Evolutionary conservation across 2,797 vertebrate species (phyloP), one percentile per base, ranked within the genome.

Genomic region (Varecia variegata): DNA sequence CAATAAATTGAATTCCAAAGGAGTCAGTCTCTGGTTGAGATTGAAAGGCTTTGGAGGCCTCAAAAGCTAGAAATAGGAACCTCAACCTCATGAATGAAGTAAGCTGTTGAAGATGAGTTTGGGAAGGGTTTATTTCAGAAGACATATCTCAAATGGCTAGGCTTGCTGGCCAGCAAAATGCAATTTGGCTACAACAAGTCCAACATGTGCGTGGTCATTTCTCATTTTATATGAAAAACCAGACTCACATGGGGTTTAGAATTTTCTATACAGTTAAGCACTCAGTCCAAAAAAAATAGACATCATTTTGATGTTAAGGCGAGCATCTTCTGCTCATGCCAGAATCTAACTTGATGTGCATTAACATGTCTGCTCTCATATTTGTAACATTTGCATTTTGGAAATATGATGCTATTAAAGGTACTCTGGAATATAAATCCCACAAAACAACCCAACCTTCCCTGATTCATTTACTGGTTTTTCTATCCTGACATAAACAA

Each of bases 321-420:
- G 82, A 94, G 43, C 38, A 76, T 84, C 70, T 81, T 95, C 50
- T 81, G 18, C 68, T 58, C 25, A 88, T 77, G 23, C 18, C 71
- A 82, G 17, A 85, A 68, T 88, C 38, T 90, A 82, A 88, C 50
- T 89, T 1, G 0, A 38, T 45, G 45, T 90, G 45, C 35, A 81
- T 92, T 80, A 93, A 92, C 71, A 77, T 93, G 60, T 84, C 60
- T 90, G 50, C 62, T 96, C n/a, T 97, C 38, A 56, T 94, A 76
- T 76, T 92, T 90, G 32, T 74, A 88, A 92, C 3, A 38, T 81
- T 54, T 91, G 14, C 27, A 30, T 87, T 96, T 97, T 89, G 35
- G 25, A 91, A 94, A 93, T 90, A 84, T 92, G 58, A 93, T 43
- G 47, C 60, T 95, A 90, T 96, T 83, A 97, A 97, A 94, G 54